These are phyloP conservation scores for Megastigmus dorsalis DNA, from an alignment of 2,888 invertebrate species.

Conservation along the genomic window DNA sequence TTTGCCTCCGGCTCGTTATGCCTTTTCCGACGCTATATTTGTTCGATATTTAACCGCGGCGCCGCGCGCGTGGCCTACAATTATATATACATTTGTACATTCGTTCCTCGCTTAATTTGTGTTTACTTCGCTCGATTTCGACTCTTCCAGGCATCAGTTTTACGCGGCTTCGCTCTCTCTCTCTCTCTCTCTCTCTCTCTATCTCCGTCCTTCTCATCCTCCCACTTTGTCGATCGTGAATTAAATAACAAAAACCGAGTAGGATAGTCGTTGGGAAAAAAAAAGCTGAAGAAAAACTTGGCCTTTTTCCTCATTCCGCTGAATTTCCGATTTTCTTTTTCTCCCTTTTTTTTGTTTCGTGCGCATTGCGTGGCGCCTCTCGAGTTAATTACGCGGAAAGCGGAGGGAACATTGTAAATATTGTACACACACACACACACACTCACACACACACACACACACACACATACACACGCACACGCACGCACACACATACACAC, in stretches of 20 bases:
- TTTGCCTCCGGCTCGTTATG: constrained; percentile 37
- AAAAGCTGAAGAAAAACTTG: neutral
- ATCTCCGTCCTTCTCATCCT: neutral
- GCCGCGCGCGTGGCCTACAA: too few species aligned
- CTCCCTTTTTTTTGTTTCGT: neutral
- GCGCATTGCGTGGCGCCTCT: too few species aligned
- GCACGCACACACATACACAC: neutral
- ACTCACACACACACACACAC: too few species aligned
- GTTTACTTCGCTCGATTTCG: constrained; percentile 36
- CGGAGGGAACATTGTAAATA: constrained; percentile 38
- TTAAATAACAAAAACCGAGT: neutral
- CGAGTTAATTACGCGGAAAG: constrained; percentile 17
- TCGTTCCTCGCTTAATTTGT: constrained; percentile 36
- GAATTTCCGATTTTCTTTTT: neutral
- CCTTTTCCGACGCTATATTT: constrained; percentile 19
- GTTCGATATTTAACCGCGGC: neutral
- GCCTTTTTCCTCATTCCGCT: neutral
- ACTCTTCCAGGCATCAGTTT: constrained; percentile 46
- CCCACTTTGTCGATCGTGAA: neutral
- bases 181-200: neutral
- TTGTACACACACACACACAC: constrained; percentile 25
- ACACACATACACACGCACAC: constrained; percentile 20
- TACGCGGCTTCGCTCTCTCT: neutral
- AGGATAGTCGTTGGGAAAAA: too few species aligned
- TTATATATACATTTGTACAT: too few species aligned